A percentile compares a stretch with the other conserved stretches of the same genome.
phyloP scores from a whole-genome alignment of 2,888 invertebrate genomes.

The Folsomia candida region DNA sequence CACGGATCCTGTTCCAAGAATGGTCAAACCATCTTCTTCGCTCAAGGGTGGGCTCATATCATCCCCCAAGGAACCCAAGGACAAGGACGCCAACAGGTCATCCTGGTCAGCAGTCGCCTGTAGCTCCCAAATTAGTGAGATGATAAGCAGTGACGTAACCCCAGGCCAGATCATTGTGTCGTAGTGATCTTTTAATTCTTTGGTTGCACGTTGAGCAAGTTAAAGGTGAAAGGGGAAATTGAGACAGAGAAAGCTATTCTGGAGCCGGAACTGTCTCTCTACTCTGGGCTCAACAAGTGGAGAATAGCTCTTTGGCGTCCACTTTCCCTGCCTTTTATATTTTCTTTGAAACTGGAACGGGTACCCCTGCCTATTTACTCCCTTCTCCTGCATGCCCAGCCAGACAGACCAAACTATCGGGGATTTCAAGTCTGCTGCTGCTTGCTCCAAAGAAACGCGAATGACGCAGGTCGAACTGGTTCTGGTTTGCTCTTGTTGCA shows the following conservation, averaged over 20 bases:
- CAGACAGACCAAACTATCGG: background rate
- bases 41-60: constrained; percentile 49
- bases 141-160: constrained; percentile 18
- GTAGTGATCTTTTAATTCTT: too few species aligned
- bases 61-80: too few species aligned
- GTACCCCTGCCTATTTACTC: too few species aligned
- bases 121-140: constrained; percentile 17
- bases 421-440: too few species aligned
- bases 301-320: background rate
- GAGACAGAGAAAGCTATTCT: constrained; percentile 1
- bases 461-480: background rate
- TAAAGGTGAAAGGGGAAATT: background rate
- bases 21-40: constrained; percentile 43
- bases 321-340: constrained; percentile 18
- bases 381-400: background rate
- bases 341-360: too few species aligned
- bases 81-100: constrained; percentile 36
- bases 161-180: constrained; percentile 35
- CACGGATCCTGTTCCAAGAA: constrained; percentile 46
- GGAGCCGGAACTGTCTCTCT: background rate
- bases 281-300: constrained; percentile 15
- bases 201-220: too few species aligned
- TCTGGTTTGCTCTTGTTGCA: background rate
- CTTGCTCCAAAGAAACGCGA: too few species aligned
- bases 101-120: constrained; percentile 32